phyloP scores from a whole-genome alignment of 2,113 vertebrate genomes.

The Eulemur macaco region DNA sequence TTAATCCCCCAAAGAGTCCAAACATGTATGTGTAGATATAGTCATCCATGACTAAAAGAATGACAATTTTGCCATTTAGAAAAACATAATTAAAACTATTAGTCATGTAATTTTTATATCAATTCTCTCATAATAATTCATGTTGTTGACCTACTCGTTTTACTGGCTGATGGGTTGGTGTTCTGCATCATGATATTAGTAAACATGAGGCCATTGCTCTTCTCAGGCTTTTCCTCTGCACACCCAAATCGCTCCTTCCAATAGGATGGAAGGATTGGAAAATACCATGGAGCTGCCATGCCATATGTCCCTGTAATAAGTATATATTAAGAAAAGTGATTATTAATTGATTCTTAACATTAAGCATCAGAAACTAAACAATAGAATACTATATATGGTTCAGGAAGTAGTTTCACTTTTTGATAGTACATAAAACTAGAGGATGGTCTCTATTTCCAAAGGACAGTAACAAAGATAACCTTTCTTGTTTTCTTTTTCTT shows the following conservation, averaged over 20 bases:
- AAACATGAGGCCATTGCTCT: conserved; percentile 85
- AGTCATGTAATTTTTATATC: not conserved
- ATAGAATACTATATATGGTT: not conserved
- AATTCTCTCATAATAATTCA: not conserved
- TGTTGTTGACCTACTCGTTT: conserved; percentile 83
- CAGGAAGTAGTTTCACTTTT: not conserved
- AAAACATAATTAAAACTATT: conserved; percentile 52
- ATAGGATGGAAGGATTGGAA: conserved; percentile 93
- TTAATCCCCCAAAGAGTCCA: conserved; percentile 42
- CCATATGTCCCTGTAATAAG: conserved; percentile 91
- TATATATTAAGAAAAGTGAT: conserved; percentile 29
- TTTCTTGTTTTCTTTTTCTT: not conserved
- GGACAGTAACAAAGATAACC: not conserved
- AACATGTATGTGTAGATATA: conserved; percentile 59
- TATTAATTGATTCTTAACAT: conserved; percentile 14
- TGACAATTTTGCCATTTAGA: conserved; percentile 45
- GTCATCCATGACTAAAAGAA: conserved; percentile 68
- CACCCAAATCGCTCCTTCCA: conserved; percentile 89
- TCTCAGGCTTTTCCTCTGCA: conserved; percentile 74
- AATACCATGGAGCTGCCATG: conserved; percentile 94
- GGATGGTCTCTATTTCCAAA: not conserved
- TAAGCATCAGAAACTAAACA: conserved; percentile 3
- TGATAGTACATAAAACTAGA: not conserved
- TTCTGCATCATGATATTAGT: conserved; percentile 90
- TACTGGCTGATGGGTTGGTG: conserved; percentile 80